Evolutionary conservation across 2,113 vertebrate genomes (phyloP).

Genomic region (Seriola aureovittata): DNA sequence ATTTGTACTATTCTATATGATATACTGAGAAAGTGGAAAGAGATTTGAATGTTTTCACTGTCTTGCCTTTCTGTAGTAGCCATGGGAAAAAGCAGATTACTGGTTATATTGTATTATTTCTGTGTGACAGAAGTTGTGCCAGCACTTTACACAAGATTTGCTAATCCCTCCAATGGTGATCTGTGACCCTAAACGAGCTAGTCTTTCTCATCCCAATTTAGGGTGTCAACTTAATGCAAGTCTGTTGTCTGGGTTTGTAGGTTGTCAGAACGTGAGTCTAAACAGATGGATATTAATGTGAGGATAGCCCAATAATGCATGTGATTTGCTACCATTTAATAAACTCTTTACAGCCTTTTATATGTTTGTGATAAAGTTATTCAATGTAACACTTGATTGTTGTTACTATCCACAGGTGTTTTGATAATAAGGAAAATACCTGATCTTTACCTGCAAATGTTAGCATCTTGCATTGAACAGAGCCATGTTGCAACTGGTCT

Average conservation of each 20-base stretch:
- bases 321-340: conserved; percentile 76
- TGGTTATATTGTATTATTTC: conserved; percentile 57
- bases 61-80: conserved; percentile 65
- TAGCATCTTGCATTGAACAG: background rate
- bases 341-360: conserved; percentile 67
- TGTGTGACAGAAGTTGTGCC: conserved; percentile 59
- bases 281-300: conserved; percentile 30
- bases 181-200: conserved; percentile 8
- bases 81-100: conserved; percentile 42
- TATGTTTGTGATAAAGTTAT: conserved; percentile 25
- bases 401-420: background rate
- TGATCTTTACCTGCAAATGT: background rate
- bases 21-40: conserved; percentile 45
- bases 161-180: conserved; percentile 18
- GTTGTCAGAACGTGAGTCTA: conserved; percentile 1
- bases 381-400: background rate
- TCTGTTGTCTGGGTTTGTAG: conserved; percentile 33
- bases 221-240: conserved; percentile 6
- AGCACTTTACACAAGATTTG: conserved; percentile 72
- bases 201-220: conserved; percentile 7
- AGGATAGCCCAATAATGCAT: conserved; percentile 49
- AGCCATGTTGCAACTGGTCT: background rate
- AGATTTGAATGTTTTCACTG: conserved; percentile 51
- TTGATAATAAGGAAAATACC: background rate
- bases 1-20: conserved; percentile 74